phyloP scores from a whole-genome alignment of 2,888 invertebrate species.

The Xylophagus ater region DNA sequence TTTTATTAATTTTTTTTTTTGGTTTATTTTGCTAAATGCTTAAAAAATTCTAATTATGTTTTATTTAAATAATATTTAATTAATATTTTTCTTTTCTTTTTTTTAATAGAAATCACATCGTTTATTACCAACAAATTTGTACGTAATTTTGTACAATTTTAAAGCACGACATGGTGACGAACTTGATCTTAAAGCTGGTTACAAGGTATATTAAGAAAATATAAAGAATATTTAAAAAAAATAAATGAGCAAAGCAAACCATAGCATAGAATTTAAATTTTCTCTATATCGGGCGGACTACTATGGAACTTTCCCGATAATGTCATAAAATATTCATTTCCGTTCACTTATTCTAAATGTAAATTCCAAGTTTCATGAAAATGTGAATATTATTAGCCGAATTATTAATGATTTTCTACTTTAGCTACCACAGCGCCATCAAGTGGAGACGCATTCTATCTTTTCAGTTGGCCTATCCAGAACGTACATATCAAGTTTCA shows the following conservation, averaged over 20 bases:
- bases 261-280: too few species aligned
- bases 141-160: slow-evolving; percentile 91
- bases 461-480: too few species aligned
- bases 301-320: too few species aligned
- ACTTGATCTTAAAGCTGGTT: slow-evolving; percentile 84
- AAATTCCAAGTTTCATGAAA: too few species aligned
- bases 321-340: too few species aligned
- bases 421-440: too few species aligned
- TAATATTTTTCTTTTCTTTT: slow-evolving; percentile 7
- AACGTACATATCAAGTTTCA: too few species aligned
- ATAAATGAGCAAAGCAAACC: background rate
- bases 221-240: background rate
- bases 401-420: too few species aligned
- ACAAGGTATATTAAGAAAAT: slow-evolving; percentile 41
- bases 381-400: too few species aligned
- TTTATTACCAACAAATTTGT: slow-evolving; percentile 78
- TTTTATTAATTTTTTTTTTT: background rate
- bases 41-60: background rate
- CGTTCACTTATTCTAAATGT: too few species aligned
- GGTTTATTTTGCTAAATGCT: background rate
- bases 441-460: too few species aligned
- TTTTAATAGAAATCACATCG: slow-evolving; percentile 64
- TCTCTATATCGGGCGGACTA: too few species aligned
- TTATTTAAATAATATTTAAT: background rate
- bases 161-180: slow-evolving; percentile 90